A percentile compares a stretch with the other conserved stretches of the same genome.
These are phyloP conservation scores for Saimiri boliviensis DNA, from an alignment of 2,113 vertebrate genomes.

Conservation along the genomic window DNA sequence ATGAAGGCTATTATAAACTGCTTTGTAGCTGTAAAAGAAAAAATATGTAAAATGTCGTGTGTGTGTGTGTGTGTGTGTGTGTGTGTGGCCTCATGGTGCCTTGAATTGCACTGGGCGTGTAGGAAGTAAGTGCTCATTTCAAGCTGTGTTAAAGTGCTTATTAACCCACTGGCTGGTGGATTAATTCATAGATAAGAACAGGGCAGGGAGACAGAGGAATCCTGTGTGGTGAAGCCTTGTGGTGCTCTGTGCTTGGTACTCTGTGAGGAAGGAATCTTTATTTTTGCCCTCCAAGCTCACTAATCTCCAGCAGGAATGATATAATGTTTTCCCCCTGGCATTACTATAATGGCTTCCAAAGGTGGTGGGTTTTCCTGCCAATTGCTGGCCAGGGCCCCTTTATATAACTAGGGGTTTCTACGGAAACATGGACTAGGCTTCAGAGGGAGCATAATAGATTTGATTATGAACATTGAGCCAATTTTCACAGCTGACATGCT, in stretches of 20 bases:
- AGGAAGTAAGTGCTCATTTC: neutral
- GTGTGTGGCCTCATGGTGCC: neutral
- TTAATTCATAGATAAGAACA: neutral
- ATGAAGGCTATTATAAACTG: neutral
- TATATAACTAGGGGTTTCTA: slow-evolving; percentile 59
- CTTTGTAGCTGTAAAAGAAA: neutral
- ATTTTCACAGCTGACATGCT: slow-evolving; percentile 53
- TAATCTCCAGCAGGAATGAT: neutral
- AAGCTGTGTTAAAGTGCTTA: too few species aligned
- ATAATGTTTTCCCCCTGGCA: neutral
- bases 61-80: neutral
- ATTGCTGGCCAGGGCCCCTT: slow-evolving; percentile 21
- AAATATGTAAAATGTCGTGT: neutral
- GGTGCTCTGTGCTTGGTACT: neutral
- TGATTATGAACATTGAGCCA: slow-evolving; percentile 64
- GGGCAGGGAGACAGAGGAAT: neutral
- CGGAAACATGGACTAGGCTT: slow-evolving; percentile 60
- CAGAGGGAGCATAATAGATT: slow-evolving; percentile 55
- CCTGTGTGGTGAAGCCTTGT: fast-evolving
- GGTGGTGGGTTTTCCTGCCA: slow-evolving; percentile 34
- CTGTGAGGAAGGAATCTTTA: neutral
- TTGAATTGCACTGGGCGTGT: neutral
- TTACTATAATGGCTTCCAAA: slow-evolving; percentile 27
- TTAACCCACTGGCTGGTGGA: neutral
- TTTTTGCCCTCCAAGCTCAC: neutral